Base-by-base conservation (phyloP, 30 jellyfish, hydroid and myxozoan genomes). In the Morbakka virulenta region DNA sequence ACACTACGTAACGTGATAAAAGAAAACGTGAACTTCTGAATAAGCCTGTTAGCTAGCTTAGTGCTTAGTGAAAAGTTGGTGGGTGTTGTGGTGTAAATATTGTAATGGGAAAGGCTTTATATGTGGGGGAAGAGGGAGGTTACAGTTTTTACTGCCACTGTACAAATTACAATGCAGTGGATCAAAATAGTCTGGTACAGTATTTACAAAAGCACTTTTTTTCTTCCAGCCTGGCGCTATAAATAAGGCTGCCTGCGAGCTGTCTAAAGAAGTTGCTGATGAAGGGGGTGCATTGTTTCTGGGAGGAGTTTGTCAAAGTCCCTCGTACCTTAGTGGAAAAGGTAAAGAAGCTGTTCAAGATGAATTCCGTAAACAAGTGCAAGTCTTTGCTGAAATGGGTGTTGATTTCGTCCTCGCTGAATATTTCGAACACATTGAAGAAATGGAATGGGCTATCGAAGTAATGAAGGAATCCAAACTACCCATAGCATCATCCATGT, bases 371-470 rank as follows among this genome's bases (percentile, higher is more conserved):
- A 80, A 67, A 36, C 98, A 91, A 53, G 70, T 79, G 14, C 87
- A 91, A 52, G 89, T 83, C 24, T 91, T 91, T 72, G 96, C 84
- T 30, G 95, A 61, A 26, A 65, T 35, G 30, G 77, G 72, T 4
- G 95, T 84, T 25, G 98, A 91, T 41, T 91, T 91, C 64, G 32
- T 91, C 21, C 86, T 91, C 52, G 95, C 96, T 28, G 98, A 89
- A 70, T 91, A 91, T 78, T 91, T 79, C 84, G 96, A 84, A 72
- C 95, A 91, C 69, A 74, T 91, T 32, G 98, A 91, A 33, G 98
- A 91, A 50, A 91, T 91, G 96, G 98, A 91, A 74, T 91, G 98
- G 98, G 98, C 98, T n/a, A 91, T 91, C 27, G 98, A 91, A 64
- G 83, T 70, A 22, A 66, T 85, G 62, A 91, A 91, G 65, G 86